Base-by-base conservation (phyloP, 2,888 invertebrate genomes). In the Drosophila mercatorum region DNA sequence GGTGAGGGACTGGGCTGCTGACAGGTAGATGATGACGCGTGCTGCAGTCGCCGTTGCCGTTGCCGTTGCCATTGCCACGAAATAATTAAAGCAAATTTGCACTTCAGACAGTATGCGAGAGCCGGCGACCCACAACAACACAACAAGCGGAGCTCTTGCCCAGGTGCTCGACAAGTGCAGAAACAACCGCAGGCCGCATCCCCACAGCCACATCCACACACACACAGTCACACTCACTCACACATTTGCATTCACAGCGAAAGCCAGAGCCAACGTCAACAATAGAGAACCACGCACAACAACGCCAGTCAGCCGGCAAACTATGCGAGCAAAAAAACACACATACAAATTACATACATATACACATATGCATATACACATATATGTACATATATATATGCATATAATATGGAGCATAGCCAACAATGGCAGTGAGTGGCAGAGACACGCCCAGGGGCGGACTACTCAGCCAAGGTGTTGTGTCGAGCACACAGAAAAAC, bases 11-110 rank as follows among this genome's bases (percentile, higher is more conserved):
- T 26, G 62, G 57, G 63, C 34, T 73, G 68, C 44, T 43, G 58
- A 38, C 36, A 38, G 52, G 52, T 26, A 38, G 52, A 53, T 38
- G 38, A 44, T 31, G 52, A 46, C 41, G 40, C 55, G 70, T 76
- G 75, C 52, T 83, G 87, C 86, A 88, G 74, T 68, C 75, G 78
- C 67, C 73, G 75, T 67, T 85, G 78, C 26, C 73, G 75, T 67
- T 85, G 78, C 26, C 72, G 76, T 72, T 79, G 78, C 67, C 78
- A 72, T 69, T 88, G 79, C 89, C 81, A 73, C 77, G 83, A 79
- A 88, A 92, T 91, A 91, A 91, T 91, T 91, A 89, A 90, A 89
- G 86, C 89, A 91, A 91, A 92, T 92, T 92, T 92, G 82, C 91
- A 90, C 92, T 91, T 92, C 91, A 91, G 91, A 88, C 92, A 87